These are phyloP conservation scores for Tolmerus cingulatus DNA, from an alignment of 2,888 invertebrate species.

Conservation along the genomic window DNA sequence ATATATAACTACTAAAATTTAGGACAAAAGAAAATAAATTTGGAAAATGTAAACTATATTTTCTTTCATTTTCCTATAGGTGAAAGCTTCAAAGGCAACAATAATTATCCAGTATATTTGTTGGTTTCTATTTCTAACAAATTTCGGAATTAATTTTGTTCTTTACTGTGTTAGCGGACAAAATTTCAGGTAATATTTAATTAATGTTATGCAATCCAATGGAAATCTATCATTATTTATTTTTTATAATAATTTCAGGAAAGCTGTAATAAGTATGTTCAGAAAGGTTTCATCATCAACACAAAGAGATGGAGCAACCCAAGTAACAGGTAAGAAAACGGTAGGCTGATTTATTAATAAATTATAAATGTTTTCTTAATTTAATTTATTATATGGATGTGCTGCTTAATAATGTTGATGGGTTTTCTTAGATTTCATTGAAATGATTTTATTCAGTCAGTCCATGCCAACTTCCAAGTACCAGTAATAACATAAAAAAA, in stretches of 20 bases:
- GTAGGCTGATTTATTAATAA: neutral
- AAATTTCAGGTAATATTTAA: conserved; percentile 72
- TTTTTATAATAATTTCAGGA: conserved; percentile 14
- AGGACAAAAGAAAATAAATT: no score
- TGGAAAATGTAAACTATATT: neutral
- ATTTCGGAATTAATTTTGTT: conserved; percentile 84
- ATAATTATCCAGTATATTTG: conserved; percentile 72
- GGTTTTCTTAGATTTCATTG: no score
- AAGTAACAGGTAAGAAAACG: conserved; percentile 60
- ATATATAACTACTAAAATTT: no score
- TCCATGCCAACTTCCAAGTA: no score
- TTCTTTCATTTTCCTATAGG: conserved; percentile 55
- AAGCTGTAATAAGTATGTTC: conserved; percentile 57
- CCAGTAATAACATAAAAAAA: no score
- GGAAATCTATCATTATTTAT: conserved; percentile 9
- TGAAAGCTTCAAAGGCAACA: conserved; percentile 64
- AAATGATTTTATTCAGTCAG: no score
- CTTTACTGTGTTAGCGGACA: conserved; percentile 83
- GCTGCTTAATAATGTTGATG: no score
- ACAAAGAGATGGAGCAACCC: conserved; percentile 60
- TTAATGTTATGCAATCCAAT: neutral
- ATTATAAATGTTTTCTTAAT: neutral
- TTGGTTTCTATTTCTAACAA: conserved; percentile 77
- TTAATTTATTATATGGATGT: neutral
- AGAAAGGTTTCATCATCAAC: conserved; percentile 55